These are phyloP conservation scores for Adelges cooleyi DNA, from an alignment of 1,140 invertebrate genomes.

Conservation along the genomic window DNA sequence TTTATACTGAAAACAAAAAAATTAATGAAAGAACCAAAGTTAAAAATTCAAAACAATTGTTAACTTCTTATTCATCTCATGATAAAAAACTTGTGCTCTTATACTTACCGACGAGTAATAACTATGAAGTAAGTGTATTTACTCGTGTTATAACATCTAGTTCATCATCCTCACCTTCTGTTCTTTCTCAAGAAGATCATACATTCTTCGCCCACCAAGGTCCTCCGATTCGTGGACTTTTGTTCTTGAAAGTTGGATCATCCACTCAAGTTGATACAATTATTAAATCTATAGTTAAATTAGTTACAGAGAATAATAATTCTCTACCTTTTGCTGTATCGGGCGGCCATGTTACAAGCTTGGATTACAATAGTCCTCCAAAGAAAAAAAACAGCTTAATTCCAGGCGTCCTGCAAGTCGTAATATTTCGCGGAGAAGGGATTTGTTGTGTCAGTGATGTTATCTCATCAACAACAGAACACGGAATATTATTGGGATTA, in stretches of 20 bases:
- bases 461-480: not conserved
- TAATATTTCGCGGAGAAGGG: slow-evolving; percentile 4
- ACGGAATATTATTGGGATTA: not conserved
- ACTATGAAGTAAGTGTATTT: not conserved
- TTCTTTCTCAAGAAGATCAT: not conserved
- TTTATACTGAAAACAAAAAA: not conserved
- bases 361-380: slow-evolving; percentile 1
- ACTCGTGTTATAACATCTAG: not conserved
- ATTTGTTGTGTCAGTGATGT: not conserved
- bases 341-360: slow-evolving; percentile 1
- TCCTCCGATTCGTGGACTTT: not conserved
- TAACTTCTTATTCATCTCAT: not conserved
- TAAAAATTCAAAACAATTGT: not conserved
- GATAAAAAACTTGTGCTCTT: not conserved
- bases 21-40: not conserved
- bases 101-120: not conserved
- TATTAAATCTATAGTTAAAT: not conserved
- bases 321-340: not conserved
- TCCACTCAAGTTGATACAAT: not conserved
- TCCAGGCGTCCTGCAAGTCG: not conserved
- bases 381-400: not conserved
- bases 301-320: not conserved
- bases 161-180: not conserved
- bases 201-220: not conserved
- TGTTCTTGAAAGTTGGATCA: not conserved